A percentile compares a stretch with the other conserved stretches of the same genome.
phyloP scores from a whole-genome alignment of 1,140 invertebrate genomes.

The Calliopsis andreniformis region DNA sequence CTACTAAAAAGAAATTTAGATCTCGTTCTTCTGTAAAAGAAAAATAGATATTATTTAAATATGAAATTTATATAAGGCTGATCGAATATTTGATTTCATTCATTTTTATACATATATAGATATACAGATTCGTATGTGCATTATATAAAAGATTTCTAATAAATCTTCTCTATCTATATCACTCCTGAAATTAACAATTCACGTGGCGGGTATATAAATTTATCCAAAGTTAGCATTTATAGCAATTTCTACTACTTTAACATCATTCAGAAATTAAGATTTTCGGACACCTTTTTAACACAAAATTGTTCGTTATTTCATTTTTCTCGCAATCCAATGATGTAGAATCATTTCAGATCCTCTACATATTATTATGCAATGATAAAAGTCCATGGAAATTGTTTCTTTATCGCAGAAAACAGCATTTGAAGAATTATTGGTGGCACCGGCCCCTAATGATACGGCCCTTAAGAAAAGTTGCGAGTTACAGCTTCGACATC shows the following conservation, averaged over 20 bases:
- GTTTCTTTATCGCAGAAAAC: too few species aligned
- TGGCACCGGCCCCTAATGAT: too few species aligned
- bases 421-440: too few species aligned
- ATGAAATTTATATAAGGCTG: slow-evolving; percentile 34
- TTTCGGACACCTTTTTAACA: too few species aligned
- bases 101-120: too few species aligned
- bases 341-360: too few species aligned
- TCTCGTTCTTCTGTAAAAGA: slow-evolving; percentile 75
- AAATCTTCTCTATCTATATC: not conserved
- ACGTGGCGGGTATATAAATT: not conserved
- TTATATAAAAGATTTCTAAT: not conserved
- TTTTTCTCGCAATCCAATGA: too few species aligned
- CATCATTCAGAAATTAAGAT: not conserved
- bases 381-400: too few species aligned
- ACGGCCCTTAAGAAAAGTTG: too few species aligned
- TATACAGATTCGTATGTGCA: not conserved
- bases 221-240: not conserved
- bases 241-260: not conserved
- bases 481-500: too few species aligned
- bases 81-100: slow-evolving; percentile 32
- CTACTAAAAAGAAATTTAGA: slow-evolving; percentile 83
- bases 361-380: too few species aligned
- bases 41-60: slow-evolving; percentile 71
- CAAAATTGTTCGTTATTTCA: too few species aligned
- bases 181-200: not conserved